Base-by-base conservation (phyloP, 2,797 vertebrate species). In the Acipenser oxyrinchus region DNA sequence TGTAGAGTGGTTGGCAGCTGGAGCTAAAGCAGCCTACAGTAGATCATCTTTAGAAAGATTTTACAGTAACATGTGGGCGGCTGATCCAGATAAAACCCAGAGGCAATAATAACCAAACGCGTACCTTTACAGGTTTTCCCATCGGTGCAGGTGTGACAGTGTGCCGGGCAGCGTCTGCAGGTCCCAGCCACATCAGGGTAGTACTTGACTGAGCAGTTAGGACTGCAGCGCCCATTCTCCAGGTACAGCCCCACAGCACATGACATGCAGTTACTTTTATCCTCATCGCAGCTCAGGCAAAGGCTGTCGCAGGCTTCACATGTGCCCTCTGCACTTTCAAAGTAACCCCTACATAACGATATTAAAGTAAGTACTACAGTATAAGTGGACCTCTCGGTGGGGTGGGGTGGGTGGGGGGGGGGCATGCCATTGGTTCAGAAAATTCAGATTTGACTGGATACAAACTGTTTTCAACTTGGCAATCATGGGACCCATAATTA, bases 221-320 rank as follows among this genome's bases (percentile, higher is more conserved):
- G 75, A 59, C 74, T 66, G 61, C 89, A 91, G 58, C 60, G 70
- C 1, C 84, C 81, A 0, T 77, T 77, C 75, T 87, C 85, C 69
- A 92, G 73, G 74, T 84, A 89, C 65, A 81, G 75, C 9, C 84
- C 87, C 0, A 83, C 78, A 48, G 73, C 68, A 69, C 89, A 90
- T 37, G 88, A 88, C 68, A 91, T 78, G 74, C 89, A 90, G 73
- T 88, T 84, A 2, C 76, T 77, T 70, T 77, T 81, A 51, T 66
- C 78, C 13, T 82, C 86, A 23, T 91, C 90, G 72, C 90, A 91
- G 1, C 89, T 86, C 70, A 82, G 73, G 72, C 90, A 91, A 72
- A 84, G 80, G 59, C 59, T 70, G 51, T 88, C 85, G n/a, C 90
- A 91, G 63, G 77, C 74, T 52, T 88, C 83, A 70, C 88, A 90